Evolutionary conservation across 2,888 invertebrate genomes (phyloP), one percentile per base, ranked within the genome.

Genomic region (Uropetala carovei): DNA sequence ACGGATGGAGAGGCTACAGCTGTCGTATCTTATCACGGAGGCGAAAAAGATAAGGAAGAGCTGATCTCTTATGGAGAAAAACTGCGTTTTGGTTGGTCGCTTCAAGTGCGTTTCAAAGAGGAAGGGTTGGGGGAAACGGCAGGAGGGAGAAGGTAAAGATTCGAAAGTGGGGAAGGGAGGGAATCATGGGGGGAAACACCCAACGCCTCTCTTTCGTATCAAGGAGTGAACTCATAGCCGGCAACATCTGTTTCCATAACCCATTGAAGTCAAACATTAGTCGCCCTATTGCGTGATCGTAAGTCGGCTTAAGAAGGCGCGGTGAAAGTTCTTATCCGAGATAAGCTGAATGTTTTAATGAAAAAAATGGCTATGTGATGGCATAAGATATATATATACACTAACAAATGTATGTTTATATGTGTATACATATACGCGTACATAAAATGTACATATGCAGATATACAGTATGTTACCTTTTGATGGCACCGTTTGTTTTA

Each of bases 171-270:
- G 7, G 16, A 56, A n/a, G 82, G 43, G 18, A 82, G 56, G n/a
- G 83, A 43, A 43, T 43, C 43, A 43, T 5, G 43, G 5, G 1
- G 1, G 43, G 43, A 43, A 43, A 43, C 43, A 43, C 43, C 43
- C 43, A 43, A 43, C 43, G 5, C 43, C 43, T 18, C 57, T 11
- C 56, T 83, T 83, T 57, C n/a, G 57, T 83, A 83, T 83, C 83
- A 57, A 83, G 83, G 83, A 83, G 27, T 83, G 43, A 57, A 83
- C 56, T 83, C 83, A 16, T 57, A 83, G 83, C n/a, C 83, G 43
- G 83, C 83, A 56, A 83, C 83, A 83, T 83, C 83, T 83, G 83
- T 83, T 43, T 83, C 83, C 83, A 83, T 83, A 83, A 43, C 83
- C 83, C 83, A 57, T 83, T 83, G 83, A 56, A 83, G 83, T 83